A percentile compares a stretch with the other conserved stretches of the same genome.
phyloP scores from a whole-genome alignment of 2,113 vertebrate species.

The Nycticryphes semicollaris region DNA sequence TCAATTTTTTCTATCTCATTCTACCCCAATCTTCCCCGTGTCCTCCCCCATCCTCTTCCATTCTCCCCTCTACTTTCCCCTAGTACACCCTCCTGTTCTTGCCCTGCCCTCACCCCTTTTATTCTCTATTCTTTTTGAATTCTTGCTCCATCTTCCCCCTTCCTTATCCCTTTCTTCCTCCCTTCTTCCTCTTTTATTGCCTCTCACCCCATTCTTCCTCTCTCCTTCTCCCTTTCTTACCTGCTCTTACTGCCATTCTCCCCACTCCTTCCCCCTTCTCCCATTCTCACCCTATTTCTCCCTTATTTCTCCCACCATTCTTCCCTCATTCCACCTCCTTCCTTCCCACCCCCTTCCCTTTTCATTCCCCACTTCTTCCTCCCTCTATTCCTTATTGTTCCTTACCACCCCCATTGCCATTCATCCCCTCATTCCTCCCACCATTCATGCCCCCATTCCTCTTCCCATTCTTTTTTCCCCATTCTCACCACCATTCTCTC shows the following conservation, averaged over 20 bases:
- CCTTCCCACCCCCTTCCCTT: no score
- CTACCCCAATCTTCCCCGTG: accelerated
- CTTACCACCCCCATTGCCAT: neutral
- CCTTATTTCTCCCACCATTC: neutral
- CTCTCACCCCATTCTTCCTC: neutral
- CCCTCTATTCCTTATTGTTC: neutral
- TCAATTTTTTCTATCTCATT: neutral
- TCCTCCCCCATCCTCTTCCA: neutral
- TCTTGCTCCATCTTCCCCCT: neutral
- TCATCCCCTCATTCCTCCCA: neutral
- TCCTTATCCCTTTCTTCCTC: neutral
- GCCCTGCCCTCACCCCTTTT: neutral
- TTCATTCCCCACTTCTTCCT: neutral
- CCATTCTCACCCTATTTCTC: neutral
- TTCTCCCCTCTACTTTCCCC: neutral
- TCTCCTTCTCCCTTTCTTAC: neutral
- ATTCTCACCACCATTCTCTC: neutral
- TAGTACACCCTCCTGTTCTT: neutral
- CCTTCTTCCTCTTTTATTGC: neutral
- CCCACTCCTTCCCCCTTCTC: neutral
- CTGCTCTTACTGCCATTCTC: neutral
- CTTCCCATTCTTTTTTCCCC: neutral
- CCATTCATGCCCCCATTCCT: neutral
- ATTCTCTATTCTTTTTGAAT: neutral
- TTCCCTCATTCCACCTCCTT: neutral